Evolutionary conservation across 1,140 invertebrate genomes (phyloP), one percentile per base, ranked within the genome.

Genomic region (Zaprionus nigranus): DNA sequence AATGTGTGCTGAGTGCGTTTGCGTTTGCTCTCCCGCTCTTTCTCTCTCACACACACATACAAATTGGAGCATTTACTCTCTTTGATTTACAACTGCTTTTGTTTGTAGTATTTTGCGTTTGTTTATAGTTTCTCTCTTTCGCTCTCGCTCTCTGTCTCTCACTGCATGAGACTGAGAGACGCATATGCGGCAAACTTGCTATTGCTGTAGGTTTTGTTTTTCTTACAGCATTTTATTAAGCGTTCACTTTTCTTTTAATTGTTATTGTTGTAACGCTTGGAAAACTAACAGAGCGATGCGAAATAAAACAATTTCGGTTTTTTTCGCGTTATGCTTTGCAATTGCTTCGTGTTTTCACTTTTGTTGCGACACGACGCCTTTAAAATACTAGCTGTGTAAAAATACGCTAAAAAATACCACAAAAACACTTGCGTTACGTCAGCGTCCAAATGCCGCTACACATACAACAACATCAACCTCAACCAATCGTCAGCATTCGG

Each of bases 291-390:
- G 36, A 74, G 38, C n/a, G 67, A 22, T 70, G 43, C 51, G 46
- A 57, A 67, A 43, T 64, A 20, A 53, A 53, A 58, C 9, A 72
- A 57, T 66, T 72, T 62, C 15, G 20, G 36, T 51, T 56, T 64
- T 58, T 75, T 63, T 67, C 46, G 28, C 24, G 34, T 68, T 74
- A 54, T 46, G 62, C 75, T 75, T 81, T 81, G 74, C 13, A 22
- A 26, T n/a, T 51, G 24, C 46, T 72, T 81, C 65, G 59, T 73
- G 63, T 77, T 79, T 86, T 85, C 75, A 84, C 82, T 84, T 85
- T 81, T 85, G 20, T 34, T 66, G 60, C 24, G 56, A 60, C 46
- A 54, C 17, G 59, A 64, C 40, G 73, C 56, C 61, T 61, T 11
- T 11, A 63, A 77, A 78, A 74, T 70, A 62, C 67, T 5, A 87